Evolutionary conservation across 2,113 vertebrate species (phyloP), one percentile per base, ranked within the genome.

Genomic region (Lichenostomus cassidix): DNA sequence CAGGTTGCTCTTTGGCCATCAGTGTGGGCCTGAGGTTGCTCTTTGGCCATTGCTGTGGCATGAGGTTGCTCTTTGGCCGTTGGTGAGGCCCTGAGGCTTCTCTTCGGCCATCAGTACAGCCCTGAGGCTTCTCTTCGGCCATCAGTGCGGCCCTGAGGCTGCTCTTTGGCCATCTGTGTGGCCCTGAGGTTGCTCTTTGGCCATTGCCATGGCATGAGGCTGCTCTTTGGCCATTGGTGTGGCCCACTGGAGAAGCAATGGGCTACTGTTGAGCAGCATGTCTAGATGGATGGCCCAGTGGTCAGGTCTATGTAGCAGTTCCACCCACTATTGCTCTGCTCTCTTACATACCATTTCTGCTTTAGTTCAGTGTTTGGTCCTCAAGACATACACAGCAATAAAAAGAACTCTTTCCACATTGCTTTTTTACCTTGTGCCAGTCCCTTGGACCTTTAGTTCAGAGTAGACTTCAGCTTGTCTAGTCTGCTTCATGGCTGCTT

Each of bases 241-340:
- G 33, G 35, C 60, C 37, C 5, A 0, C 8, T 1, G 0, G 55
- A 62, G 71, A 39, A 59, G 21, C 0, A 1, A 12, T 5, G 46
- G 8, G 68, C 68, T 74, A 37, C 17, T 69, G 53, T 23, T 27
- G 28, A 24, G 64, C 63, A 35, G 9, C 59, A 21, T n/a, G 15
- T n/a, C 42, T 5, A n/a, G 22, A n/a, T 21, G 58, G 37, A 42
- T 10, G 42, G 56, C 24, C 24, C 75, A 2, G 2, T 10, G 39
- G 44, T 76, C 22, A 22, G 35, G 27, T 39, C 55, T 56, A 10
- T 15, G 22, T 6, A 82, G 46, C 53, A 52, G 49, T n/a, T 65
- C 49, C 42, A 58, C 14, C 5, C 33, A 3, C 12, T 52, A 28
- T 47, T 75, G 49, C 35, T 79, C 22, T 75, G 39, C 31, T 78